Evolutionary conservation across 2,113 vertebrate genomes (phyloP).

Genomic region (Datnioides undecimradiatus): DNA sequence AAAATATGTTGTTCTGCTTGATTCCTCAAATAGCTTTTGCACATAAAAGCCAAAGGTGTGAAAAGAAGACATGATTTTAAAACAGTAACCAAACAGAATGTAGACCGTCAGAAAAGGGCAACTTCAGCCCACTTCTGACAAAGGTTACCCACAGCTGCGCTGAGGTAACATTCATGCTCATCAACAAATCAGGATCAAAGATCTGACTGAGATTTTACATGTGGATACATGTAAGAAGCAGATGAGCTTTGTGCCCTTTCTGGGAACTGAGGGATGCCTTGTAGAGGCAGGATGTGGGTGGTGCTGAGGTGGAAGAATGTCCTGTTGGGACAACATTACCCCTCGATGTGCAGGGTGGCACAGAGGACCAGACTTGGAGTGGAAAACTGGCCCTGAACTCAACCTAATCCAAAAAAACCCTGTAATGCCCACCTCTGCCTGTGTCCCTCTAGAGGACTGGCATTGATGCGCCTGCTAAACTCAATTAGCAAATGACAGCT

Average conservation of each 20-base stretch:
- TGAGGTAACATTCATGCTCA: slow-evolving; percentile 13
- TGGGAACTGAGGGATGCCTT: slow-evolving; percentile 54
- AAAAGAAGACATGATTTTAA: not conserved
- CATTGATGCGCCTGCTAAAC: slow-evolving; percentile 61
- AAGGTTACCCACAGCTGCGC: not conserved
- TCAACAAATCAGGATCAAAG: slow-evolving; percentile 35
- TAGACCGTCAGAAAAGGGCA: slow-evolving; percentile 21
- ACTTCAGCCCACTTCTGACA: not conserved
- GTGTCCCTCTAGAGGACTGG: slow-evolving; percentile 46
- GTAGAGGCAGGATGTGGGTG: slow-evolving; percentile 50
- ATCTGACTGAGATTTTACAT: slow-evolving; percentile 15
- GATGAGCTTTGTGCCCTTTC: slow-evolving; percentile 65
- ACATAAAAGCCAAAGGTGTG: slow-evolving; percentile 65
- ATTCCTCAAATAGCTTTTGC: slow-evolving; percentile 58
- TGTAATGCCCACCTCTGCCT: slow-evolving; percentile 67
- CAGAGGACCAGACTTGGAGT: slow-evolving; percentile 80
- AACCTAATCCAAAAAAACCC: slow-evolving; percentile 78
- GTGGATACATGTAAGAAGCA: slow-evolving; percentile 29
- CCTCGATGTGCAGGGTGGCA: slow-evolving; percentile 61
- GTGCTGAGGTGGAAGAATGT: slow-evolving; percentile 58
- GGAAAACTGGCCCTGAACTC: slow-evolving; percentile 77
- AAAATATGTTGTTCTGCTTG: slow-evolving; percentile 20
- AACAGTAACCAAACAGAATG: slow-evolving; percentile 54
- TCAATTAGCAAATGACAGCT: slow-evolving; percentile 78
- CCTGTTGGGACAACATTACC: slow-evolving; percentile 77